Percentiles rank a stretch among this genome's conserved stretches.
Evolutionary conservation across 2,797 vertebrate species (phyloP).

Genomic region (Darevskia nairensis): DNA sequence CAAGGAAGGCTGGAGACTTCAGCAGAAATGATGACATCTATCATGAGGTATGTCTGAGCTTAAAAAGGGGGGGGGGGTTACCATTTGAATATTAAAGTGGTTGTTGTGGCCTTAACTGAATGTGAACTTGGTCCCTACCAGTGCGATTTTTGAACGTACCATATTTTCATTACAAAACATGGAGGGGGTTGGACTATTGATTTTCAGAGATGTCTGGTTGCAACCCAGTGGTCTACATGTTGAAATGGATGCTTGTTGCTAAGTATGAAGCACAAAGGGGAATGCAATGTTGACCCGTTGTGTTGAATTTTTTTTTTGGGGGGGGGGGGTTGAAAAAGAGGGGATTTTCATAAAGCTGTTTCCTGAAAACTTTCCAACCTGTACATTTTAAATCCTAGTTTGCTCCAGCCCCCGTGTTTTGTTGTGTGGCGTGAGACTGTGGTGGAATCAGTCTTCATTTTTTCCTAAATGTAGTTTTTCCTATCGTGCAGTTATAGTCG

Average conservation of each 20-base stretch:
- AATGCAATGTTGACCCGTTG: neutral
- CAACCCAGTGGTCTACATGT: neutral
- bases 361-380: neutral
- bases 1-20: conserved; percentile 83
- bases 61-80: neutral
- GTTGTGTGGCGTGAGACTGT: no score
- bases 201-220: neutral
- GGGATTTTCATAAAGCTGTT: neutral
- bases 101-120: neutral
- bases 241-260: neutral
- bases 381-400: neutral
- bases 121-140: neutral
- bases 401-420: no score
- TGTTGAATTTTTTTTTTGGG: neutral
- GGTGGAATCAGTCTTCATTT: no score
- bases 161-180: neutral
- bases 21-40: conserved; percentile 83
- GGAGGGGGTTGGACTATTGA: neutral
- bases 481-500: no score
- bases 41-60: conserved; percentile 76
- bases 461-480: no score
- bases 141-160: neutral
- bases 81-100: neutral
- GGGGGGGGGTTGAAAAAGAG: neutral
- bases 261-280: neutral